These are phyloP conservation scores for Papilio elwesi DNA, from an alignment of 2,888 invertebrate species.

Conservation along the genomic window DNA sequence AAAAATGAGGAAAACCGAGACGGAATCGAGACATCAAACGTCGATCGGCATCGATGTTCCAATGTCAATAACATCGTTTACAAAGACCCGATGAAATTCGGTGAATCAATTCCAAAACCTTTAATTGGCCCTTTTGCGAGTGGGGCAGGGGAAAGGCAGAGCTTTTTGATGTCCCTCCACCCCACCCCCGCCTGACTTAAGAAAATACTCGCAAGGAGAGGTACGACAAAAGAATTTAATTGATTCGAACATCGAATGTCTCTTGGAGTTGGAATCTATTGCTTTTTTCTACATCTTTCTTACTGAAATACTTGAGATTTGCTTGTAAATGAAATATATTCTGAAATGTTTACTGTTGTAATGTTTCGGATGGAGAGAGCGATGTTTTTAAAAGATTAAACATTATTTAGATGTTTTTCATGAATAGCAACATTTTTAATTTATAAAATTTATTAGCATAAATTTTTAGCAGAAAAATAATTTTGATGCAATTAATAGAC, in stretches of 20 bases:
- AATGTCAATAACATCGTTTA: constrained; percentile 72
- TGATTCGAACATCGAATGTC: constrained; percentile 70
- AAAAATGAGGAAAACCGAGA: constrained; percentile 39
- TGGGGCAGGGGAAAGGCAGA: constrained; percentile 56
- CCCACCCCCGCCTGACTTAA: constrained; percentile 52
- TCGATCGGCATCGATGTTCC: constrained; percentile 55
- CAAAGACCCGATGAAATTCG: constrained; percentile 63
- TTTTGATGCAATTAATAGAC: background rate
- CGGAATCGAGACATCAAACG: constrained; percentile 61
- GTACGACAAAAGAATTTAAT: constrained; percentile 76
- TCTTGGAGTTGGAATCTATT: constrained; percentile 49
- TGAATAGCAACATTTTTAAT: background rate
- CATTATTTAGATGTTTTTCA: constrained; percentile 11
- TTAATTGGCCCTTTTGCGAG: constrained; percentile 74
- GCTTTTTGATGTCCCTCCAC: constrained; percentile 65
- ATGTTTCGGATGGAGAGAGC: constrained; percentile 9
- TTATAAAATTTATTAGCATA: background rate
- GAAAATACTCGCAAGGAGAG: constrained; percentile 70
- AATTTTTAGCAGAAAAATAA: background rate
- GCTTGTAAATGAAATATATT: constrained; percentile 41
- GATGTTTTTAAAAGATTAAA: constrained; percentile 27
- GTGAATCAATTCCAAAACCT: constrained; percentile 77
- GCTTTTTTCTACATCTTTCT: constrained; percentile 41
- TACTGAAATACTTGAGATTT: constrained; percentile 42
- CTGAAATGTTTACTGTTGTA: constrained; percentile 28